Evolutionary conservation across 2,113 vertebrate genomes (phyloP), one percentile per base, ranked within the genome.

Genomic region (Myotis brandtii): DNA sequence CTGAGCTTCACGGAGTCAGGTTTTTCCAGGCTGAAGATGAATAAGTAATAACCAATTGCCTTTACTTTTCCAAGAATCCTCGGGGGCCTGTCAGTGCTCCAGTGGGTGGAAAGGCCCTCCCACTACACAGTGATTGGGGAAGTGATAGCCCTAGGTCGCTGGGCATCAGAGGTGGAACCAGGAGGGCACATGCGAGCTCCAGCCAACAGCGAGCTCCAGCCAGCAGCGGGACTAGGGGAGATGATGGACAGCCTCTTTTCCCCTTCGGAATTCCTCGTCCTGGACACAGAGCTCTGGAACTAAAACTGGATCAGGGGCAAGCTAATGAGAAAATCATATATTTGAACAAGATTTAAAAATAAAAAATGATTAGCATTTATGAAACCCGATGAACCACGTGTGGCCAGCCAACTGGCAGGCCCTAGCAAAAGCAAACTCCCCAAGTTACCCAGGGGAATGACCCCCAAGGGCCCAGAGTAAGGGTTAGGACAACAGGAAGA

Each of bases 21-120:
- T 43, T 48, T 62, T 94, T 92, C 59, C 54, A 54, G 94, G 67
- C 81, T 3, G 76, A 56, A 96, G 94, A 79, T 27, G 25, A 48
- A 52, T 84, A 72, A 56, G 34, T 80, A 77, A 34, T 62, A 91
- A 46, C 2, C 21, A 20, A 37, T 27, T 87, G 50, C 80, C 76
- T 91, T 79, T 66, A 56, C 27, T 87, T 81, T 83, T 80, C 70
- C 48, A 80, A 93, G 52, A 46, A 20, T 50, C 59, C 56, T 75
- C 13, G 17, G 21, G 50, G 32, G 54, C 40, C 93, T 77, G 66
- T 89, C 84, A 83, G 54, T 70, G n/a, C 20, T 20, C 23, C 37
- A 66, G 34, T 59, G 62, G 48, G 8, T 93, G 46, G 79, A 48
- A 48, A 18, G 27, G 14, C 25, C 21, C 43, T 27, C 27, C 16